Conservation (phyloP, 2,113 vertebrate genomes). For the Heterotis niloticus region DNA sequence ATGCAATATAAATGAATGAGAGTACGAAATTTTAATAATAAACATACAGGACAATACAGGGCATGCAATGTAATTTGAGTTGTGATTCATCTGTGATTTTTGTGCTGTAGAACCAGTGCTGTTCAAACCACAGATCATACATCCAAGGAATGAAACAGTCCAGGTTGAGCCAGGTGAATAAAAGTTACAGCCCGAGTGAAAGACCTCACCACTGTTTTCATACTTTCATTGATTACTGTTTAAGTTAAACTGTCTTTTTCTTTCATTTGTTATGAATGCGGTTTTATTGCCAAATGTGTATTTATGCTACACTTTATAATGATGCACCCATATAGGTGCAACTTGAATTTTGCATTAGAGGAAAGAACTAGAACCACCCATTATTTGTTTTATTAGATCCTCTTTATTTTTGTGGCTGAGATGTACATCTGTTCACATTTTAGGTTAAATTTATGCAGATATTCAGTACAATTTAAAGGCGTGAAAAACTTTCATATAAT, state of each 20-base stretch:
- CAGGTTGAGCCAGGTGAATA: slow-evolving; percentile 12
- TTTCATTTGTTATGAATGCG: not conserved
- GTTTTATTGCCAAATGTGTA: not conserved
- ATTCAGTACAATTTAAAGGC: too few species aligned
- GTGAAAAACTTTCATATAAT: too few species aligned
- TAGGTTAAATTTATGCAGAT: too few species aligned
- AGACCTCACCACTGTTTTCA: not conserved
- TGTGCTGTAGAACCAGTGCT: not conserved
- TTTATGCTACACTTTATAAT: not conserved
- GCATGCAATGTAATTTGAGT: not conserved
- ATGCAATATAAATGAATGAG: too few species aligned
- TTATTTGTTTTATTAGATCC: too few species aligned
- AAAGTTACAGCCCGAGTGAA: not conserved
- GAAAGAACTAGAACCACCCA: too few species aligned
- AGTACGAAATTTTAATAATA: not conserved
- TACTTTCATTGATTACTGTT: not conserved
- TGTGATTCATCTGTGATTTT: not conserved
- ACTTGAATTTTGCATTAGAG: not conserved
- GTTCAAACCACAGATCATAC: not conserved
- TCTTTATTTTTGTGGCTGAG: too few species aligned
- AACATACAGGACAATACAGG: too few species aligned
- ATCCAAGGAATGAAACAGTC: not conserved
- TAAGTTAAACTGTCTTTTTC: not conserved
- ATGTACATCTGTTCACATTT: too few species aligned
- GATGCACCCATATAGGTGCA: not conserved